These are phyloP conservation scores for Halcyon chelicuti DNA, from an alignment of 2,797 vertebrate genomes.

Conservation along the genomic window DNA sequence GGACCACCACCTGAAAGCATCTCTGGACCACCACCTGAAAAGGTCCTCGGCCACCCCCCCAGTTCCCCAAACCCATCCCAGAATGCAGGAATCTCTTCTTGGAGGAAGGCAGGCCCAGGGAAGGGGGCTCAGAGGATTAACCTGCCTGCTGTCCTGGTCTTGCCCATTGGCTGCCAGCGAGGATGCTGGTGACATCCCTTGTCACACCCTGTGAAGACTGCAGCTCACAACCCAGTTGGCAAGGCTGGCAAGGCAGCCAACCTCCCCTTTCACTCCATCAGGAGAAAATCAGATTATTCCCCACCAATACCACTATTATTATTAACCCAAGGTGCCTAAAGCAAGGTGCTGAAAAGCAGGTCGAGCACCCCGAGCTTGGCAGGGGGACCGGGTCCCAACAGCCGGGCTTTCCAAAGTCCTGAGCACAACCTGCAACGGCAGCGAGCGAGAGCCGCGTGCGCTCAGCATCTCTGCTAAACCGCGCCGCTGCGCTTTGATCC, in stretches of 20 bases:
- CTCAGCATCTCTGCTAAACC: constrained; percentile 12
- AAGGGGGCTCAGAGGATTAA: neutral
- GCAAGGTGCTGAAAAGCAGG: constrained; percentile 39
- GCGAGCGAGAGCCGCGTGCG: neutral
- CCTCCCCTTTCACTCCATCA: neutral
- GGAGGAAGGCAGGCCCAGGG: neutral
- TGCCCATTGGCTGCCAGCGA: neutral
- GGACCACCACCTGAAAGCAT: neutral
- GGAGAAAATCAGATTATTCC: neutral
- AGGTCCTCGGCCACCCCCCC: neutral
- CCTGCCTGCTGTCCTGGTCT: neutral
- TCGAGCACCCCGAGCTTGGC: neutral
- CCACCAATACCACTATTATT: neutral
- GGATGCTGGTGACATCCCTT: neutral
- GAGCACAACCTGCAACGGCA: neutral
- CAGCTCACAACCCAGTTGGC: rapidly evolving
- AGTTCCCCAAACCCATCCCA: neutral
- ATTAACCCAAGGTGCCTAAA: neutral
- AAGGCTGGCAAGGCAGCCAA: neutral
- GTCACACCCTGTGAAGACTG: rapidly evolving
- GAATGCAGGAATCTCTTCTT: rapidly evolving
- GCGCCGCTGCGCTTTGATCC: constrained; percentile 14
- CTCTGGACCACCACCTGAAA: neutral
- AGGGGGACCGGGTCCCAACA: neutral
- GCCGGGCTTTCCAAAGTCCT: neutral